Conservation (phyloP, 64 coral and sea anemone species). For the Trachythela sp. region DNA sequence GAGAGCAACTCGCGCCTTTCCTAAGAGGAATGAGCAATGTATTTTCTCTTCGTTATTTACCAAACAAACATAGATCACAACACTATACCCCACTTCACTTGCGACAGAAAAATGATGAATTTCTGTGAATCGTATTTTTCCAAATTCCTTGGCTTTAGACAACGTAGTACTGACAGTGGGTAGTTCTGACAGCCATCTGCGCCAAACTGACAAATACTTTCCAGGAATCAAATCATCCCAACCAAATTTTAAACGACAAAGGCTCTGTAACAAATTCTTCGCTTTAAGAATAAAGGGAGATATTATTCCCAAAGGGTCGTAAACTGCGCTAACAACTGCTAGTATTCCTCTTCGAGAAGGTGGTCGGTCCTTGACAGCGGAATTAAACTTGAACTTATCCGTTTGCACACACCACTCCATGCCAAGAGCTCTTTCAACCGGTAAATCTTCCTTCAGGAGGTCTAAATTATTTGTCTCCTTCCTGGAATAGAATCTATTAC, state of each 20-base stretch:
- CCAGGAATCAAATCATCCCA: background rate
- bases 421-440: background rate
- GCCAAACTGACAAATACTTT: background rate
- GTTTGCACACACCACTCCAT: background rate
- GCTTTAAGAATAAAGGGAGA: background rate
- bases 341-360: background rate
- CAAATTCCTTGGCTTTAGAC: too few species aligned
- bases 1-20: too few species aligned
- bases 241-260: background rate
- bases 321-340: background rate
- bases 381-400: background rate
- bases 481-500: background rate
- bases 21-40: too few species aligned
- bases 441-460: background rate
- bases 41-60: too few species aligned
- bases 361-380: background rate
- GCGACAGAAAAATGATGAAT: too few species aligned
- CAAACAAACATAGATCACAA: too few species aligned
- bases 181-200: background rate
- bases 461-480: background rate
- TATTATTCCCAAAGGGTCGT: background rate
- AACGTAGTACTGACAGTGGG: too few species aligned
- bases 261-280: background rate
- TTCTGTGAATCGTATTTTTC: too few species aligned
- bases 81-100: too few species aligned